phyloP scores from a whole-genome alignment of 2,888 invertebrate species.

The Sthenelais limicola region DNA sequence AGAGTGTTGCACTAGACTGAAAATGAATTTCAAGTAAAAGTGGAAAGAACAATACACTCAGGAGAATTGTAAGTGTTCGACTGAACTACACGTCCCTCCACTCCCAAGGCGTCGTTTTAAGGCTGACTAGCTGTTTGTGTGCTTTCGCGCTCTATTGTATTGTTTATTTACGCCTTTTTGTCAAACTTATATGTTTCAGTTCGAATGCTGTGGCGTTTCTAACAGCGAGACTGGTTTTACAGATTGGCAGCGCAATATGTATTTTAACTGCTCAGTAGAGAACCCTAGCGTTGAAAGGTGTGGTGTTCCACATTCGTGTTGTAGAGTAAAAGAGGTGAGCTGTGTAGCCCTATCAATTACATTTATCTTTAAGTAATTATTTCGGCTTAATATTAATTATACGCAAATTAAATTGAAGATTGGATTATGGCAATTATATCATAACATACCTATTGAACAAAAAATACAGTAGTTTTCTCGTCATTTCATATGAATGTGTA shows the following conservation, averaged over 20 bases:
- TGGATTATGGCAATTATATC: slow-evolving; percentile 34
- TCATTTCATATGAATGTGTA: too few relatives aligned
- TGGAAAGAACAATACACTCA: too few relatives aligned
- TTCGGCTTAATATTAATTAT: neutral
- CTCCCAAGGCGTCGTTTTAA: too few relatives aligned
- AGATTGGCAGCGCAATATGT: slow-evolving; percentile 72
- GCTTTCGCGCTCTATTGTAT: too few relatives aligned
- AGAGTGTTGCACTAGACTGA: too few relatives aligned
- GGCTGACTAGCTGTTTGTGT: too few relatives aligned
- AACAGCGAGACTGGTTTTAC: slow-evolving; percentile 68
- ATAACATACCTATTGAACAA: too few relatives aligned
- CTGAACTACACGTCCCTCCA: too few relatives aligned
- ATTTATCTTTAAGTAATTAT: neutral
- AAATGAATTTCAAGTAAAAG: too few relatives aligned
- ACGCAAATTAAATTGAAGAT: neutral
- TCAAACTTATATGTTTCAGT: slow-evolving; percentile 66
- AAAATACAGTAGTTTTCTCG: too few relatives aligned
- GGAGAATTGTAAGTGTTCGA: too few relatives aligned
- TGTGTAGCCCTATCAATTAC: neutral
- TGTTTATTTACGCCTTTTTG: too few relatives aligned
- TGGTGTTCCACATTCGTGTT: slow-evolving; percentile 73
- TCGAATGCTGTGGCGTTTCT: slow-evolving; percentile 72
- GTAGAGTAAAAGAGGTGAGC: slow-evolving; percentile 53
- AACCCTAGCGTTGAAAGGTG: slow-evolving; percentile 70
- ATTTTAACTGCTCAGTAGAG: slow-evolving; percentile 69